Base-by-base conservation (phyloP, 2,113 vertebrate species). In the Furnarius figulus region DNA sequence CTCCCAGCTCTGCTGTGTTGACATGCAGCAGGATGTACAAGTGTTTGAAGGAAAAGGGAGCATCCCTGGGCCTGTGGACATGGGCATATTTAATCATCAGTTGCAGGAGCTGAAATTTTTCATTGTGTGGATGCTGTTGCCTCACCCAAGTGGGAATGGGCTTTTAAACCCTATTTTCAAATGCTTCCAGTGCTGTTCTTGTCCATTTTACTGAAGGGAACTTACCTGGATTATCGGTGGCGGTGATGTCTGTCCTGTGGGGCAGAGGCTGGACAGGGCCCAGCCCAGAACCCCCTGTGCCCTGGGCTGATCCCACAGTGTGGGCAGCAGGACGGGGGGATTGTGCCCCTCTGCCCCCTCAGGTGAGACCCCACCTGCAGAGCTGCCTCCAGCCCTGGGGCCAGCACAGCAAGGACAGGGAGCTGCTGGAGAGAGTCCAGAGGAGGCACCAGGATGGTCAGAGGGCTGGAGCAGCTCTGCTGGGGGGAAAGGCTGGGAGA, bases 381-480 rank as follows among this genome's bases (percentile, higher is more conserved):
- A 71, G 56, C 66, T 63, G 74, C 66, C 70, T 61, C 71, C 71
- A 85, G 71, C 59, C 71, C 50, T 12, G 50, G 44, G 9, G 39
- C 19, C 65, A 79, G 85, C 75, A 56, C 85, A 71, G 47, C 7
- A 2, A 42, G 75, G 24, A 72, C 1, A 59, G 65, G 85, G 50
- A 80, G 76, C 67, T 73, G 67, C 58, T 73, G 58, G 0, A 73
- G 75, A 50, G 35, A 39, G 74, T n/a, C 74, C 74, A 73, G 67
- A 56, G 75, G 75, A 63, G 50, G 50, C 85, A 0, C 42, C 58
- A 72, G 50, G 35, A 47, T 35, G 85, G 14, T 9, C 66, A 55
- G 56, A 71, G 85, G 70, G 44, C 23, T 79, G 66, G 74, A 71
- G 74, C 85, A 87, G 66, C 85, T 79, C 74, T 87, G 85, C 66